phyloP scores from a whole-genome alignment of 1,140 invertebrate species.

The Drosophila ercepeae region DNA sequence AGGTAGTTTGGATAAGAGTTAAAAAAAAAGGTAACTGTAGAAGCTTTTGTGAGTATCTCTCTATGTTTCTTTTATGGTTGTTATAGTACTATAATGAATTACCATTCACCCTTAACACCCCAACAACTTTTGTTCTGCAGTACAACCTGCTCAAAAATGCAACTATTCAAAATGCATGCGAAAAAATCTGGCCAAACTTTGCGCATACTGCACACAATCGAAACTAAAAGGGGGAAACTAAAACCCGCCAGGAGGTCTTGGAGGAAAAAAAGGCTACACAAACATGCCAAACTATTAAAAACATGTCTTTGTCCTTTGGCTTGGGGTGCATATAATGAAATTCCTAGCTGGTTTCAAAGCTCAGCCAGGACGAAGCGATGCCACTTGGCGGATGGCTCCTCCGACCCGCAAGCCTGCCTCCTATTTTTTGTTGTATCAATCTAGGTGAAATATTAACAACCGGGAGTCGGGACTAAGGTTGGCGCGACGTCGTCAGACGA shows the following conservation, averaged over 20 bases:
- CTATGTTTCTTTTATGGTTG: too few species aligned
- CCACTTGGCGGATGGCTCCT: slow-evolving; percentile 42
- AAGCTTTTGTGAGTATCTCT: not conserved
- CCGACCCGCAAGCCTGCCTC: not conserved
- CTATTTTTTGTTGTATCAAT: slow-evolving; percentile 63
- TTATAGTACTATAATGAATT: slow-evolving; percentile 18
- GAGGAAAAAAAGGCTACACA: slow-evolving; percentile 49
- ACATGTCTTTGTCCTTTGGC: slow-evolving; percentile 80
- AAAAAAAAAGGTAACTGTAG: too few species aligned
- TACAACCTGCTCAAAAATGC: slow-evolving; percentile 53
- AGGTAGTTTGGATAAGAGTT: too few species aligned
- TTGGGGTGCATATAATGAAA: slow-evolving; percentile 75
- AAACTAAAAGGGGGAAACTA: slow-evolving; percentile 10
- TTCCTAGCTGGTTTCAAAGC: slow-evolving; percentile 56
- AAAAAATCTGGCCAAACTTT: slow-evolving; percentile 69
- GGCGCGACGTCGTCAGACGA: slow-evolving; percentile 24
- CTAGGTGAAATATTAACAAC: slow-evolving; percentile 81
- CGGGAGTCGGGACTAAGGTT: slow-evolving; percentile 52
- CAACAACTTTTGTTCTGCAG: slow-evolving; percentile 34
- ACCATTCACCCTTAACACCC: slow-evolving; percentile 1
- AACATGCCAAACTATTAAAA: slow-evolving; percentile 79
- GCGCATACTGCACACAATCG: slow-evolving; percentile 26
- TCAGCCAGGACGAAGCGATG: slow-evolving; percentile 32
- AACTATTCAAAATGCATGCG: slow-evolving; percentile 51
- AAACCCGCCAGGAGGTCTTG: not conserved